Base-by-base conservation (phyloP, 2,888 invertebrate species). In the Chrysolina americana region DNA sequence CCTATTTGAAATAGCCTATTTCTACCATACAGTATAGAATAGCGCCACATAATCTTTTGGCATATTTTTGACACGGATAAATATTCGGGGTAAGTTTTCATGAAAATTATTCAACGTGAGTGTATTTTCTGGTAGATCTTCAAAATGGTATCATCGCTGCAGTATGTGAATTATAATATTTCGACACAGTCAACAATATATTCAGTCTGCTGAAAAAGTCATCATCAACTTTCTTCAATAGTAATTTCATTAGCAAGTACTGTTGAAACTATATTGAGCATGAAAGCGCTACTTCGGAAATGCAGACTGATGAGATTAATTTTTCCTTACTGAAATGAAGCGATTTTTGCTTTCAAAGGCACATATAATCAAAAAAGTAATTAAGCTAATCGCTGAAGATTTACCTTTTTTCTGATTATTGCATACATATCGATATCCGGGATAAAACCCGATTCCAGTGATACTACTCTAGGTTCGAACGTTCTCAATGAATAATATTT, bases 191-290 rank as follows among this genome's bases (percentile, higher is more conserved):
- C 76, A 72, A 72, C 76, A 68, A 65, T 73, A 71, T 75, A 78
- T 78, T 76, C 71, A 76, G 74, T 76, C 77, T 77, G 70, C 65
- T 74, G 69, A 75, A 78, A 78, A 78, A 78, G 73, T 78, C 70
- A 71, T 74, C 73, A 74, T 77, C 76, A 77, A 74, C 68, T 69
- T 36, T 62, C 63, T 70, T 70, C 77, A 76, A 78, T 74, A 69
- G 71, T 59, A 48, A 69, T 73, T 73, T 65, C 72, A 74, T 72
- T 69, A 71, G 76, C 68, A 69, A 74, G 73, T 75, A 75, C 72
- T 72, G 72, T 74, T 76, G 65, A 62, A 64, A 75, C 73, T 78
- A 76, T 68, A 75, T 78, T 75, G 76, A 72, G 59, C 63, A 66
- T 53, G 19, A 41, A 50, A 64, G 65, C 28, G 63, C 48, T 73